Evolutionary conservation across 1,140 invertebrate species (phyloP).

Genomic region (Goniozus legneri): DNA sequence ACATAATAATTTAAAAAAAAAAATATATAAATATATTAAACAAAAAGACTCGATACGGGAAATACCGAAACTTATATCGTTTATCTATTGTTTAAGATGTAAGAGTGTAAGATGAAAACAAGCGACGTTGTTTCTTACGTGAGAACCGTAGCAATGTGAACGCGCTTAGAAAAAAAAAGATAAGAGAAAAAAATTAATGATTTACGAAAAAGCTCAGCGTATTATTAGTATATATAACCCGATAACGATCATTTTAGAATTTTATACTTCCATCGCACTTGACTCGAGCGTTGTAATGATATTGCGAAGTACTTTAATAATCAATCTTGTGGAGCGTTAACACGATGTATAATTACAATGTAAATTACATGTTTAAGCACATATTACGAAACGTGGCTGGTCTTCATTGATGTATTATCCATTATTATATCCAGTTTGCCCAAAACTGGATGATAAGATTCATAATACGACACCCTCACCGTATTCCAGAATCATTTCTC

Average conservation of each 20-base stretch:
- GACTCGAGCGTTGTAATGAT: conserved; percentile 22
- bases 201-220: too few species aligned
- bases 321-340: conserved; percentile 38
- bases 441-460: too few species aligned
- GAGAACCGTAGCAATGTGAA: too few species aligned
- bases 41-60: too few species aligned
- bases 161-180: neutral
- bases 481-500: too few species aligned
- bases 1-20: too few species aligned
- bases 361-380: conserved; percentile 45
- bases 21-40: too few species aligned
- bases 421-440: too few species aligned
- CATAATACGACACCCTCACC: too few species aligned
- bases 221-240: too few species aligned
- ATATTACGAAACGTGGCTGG: conserved; percentile 20
- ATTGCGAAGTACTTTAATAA: conserved; percentile 36
- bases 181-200: too few species aligned
- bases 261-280: conserved; percentile 44
- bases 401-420: too few species aligned
- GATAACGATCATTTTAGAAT: conserved; percentile 34
- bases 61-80: conserved; percentile 17
- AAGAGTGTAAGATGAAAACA: conserved; percentile 9
- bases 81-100: conserved; percentile 22
- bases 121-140: conserved; percentile 25
- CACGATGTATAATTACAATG: conserved; percentile 46